Conservation (phyloP, 53 echinoderm and acorn worm species). For the Echinometra lucunter region DNA sequence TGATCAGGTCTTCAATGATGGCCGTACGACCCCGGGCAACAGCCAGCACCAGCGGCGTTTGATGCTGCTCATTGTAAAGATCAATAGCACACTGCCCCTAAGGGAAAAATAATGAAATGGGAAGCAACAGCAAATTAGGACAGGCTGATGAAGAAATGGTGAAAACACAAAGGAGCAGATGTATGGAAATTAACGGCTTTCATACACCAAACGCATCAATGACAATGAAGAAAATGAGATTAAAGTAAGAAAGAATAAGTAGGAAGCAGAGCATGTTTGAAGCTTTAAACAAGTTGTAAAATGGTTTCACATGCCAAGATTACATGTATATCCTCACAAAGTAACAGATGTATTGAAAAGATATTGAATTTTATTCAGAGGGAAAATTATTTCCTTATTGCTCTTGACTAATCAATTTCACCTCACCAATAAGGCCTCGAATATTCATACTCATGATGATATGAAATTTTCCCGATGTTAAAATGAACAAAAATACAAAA, state of each 20-base stretch:
- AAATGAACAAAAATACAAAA: background rate
- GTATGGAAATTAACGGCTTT: too few species aligned
- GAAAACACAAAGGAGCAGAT: background rate
- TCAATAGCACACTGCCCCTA: constrained; percentile 62
- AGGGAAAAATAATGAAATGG: background rate
- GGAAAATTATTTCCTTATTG: too few species aligned
- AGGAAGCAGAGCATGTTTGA: too few species aligned
- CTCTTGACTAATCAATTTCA: background rate
- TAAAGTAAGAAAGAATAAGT: too few species aligned
- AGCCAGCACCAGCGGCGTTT: constrained; percentile 56
- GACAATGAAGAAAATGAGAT: background rate
- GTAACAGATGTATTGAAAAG: too few species aligned
- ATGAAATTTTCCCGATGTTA: background rate
- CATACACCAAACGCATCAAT: background rate
- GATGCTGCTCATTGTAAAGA: constrained; percentile 63
- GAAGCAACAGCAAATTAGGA: background rate
- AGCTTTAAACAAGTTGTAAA: too few species aligned
- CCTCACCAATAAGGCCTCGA: too few species aligned
- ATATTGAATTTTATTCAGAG: too few species aligned
- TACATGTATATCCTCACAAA: too few species aligned
- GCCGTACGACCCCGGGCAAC: constrained; percentile 24
- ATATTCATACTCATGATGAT: background rate
- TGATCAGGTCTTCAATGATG: constrained; percentile 52
- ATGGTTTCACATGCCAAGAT: too few species aligned
- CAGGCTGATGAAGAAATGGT: background rate